Conservation (phyloP, 2,888 invertebrate genomes). For the Ochropacha duplaris region DNA sequence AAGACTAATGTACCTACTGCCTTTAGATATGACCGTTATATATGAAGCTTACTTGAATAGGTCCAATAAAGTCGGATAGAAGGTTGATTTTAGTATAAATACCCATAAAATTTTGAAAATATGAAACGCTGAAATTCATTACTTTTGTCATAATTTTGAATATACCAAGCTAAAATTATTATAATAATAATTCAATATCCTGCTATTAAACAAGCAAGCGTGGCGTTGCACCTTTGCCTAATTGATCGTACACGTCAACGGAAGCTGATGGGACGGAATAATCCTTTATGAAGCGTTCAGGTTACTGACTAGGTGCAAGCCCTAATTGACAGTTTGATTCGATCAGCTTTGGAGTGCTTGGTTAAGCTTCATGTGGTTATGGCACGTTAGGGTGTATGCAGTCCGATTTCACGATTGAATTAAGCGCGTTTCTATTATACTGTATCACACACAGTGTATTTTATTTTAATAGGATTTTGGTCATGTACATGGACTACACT, state of each 20-base stretch:
- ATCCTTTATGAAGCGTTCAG: neutral
- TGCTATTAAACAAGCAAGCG: neutral
- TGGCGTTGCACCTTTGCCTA: no score
- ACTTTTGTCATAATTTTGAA: neutral
- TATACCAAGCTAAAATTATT: neutral
- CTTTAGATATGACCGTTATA: neutral
- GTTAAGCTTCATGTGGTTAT: neutral
- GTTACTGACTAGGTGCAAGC: neutral
- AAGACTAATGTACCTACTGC: neutral
- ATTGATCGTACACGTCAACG: neutral
- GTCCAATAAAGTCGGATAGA: neutral
- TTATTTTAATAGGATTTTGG: no score
- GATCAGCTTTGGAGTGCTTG: neutral
- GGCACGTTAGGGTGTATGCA: neutral
- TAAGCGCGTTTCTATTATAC: neutral
- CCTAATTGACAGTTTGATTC: constrained; percentile 2
- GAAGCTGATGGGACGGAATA: neutral
- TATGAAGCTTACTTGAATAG: neutral
- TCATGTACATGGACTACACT: no score
- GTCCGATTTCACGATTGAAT: neutral
- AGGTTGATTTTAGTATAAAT: no score
- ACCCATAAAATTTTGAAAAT: no score
- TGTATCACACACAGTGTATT: no score
- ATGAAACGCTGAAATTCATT: neutral
- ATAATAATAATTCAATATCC: neutral